These are phyloP conservation scores for Pelosia muscerda DNA, from an alignment of 2,888 invertebrate species.

Conservation along the genomic window DNA sequence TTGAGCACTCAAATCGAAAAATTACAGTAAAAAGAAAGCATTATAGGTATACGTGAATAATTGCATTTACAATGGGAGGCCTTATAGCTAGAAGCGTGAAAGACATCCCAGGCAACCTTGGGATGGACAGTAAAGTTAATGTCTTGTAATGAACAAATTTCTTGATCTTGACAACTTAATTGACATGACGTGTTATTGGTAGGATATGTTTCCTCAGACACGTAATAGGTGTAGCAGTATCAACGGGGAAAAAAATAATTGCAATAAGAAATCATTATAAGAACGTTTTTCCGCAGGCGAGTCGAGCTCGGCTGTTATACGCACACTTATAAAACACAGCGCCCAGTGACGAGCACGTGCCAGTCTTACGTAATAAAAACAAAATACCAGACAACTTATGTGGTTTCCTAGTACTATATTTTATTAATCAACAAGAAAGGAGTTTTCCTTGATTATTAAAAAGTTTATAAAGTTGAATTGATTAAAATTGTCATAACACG, in stretches of 20 bases:
- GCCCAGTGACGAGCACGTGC: conserved; percentile 11
- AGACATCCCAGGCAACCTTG: too few species aligned
- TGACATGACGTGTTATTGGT: not conserved
- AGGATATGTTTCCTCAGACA: not conserved
- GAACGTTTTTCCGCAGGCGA: not conserved
- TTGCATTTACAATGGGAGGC: too few species aligned
- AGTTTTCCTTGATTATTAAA: conserved; percentile 6
- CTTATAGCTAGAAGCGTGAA: too few species aligned
- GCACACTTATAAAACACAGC: conserved; percentile 10
- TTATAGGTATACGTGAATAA: too few species aligned
- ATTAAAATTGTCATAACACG: not conserved
- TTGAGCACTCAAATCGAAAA: too few species aligned
- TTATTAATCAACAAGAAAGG: not conserved
- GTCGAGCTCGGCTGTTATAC: not conserved
- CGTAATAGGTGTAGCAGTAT: not conserved
- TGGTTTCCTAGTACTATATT: conserved; percentile 3
- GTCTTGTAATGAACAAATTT: not conserved
- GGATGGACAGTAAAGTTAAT: too few species aligned
- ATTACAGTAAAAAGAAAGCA: too few species aligned
- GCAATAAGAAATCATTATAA: not conserved
- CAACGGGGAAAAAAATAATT: not conserved
- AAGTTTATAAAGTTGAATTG: not conserved
- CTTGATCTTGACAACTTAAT: not conserved
- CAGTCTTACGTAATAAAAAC: not conserved
- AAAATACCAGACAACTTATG: not conserved